Percentiles rank a stretch among this genome's conserved stretches.
phyloP scores from a whole-genome alignment of 2,888 invertebrate genomes.

The Drosophila pegasa region DNA sequence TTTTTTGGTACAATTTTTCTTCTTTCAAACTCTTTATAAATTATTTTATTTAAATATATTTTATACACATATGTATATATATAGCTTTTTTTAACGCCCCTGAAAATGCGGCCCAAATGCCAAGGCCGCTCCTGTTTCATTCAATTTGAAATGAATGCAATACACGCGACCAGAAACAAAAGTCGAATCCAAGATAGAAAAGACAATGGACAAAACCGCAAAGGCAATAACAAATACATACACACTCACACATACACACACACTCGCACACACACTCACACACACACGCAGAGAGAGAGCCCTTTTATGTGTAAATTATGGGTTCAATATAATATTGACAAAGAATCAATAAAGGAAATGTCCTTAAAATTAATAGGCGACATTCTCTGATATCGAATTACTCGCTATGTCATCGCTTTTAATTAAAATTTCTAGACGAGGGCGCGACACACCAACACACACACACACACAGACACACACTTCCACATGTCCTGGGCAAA shows the following conservation, averaged over 20 bases:
- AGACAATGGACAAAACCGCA: constrained; percentile 44
- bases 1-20: too few relatives aligned
- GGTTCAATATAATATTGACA: constrained; percentile 81
- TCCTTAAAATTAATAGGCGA: constrained; percentile 82
- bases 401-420: constrained; percentile 84
- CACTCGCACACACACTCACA: not conserved
- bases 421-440: constrained; percentile 82
- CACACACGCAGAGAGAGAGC: constrained; percentile 21
- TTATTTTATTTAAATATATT: too few relatives aligned
- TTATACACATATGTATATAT: too few relatives aligned
- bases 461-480: constrained; percentile 17
- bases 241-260: constrained; percentile 25
- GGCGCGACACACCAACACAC: constrained; percentile 51
- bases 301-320: constrained; percentile 81
- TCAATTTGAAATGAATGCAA: constrained; percentile 43
- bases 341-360: constrained; percentile 81
- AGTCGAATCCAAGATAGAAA: constrained; percentile 46
- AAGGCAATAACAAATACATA: constrained; percentile 6
- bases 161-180: constrained; percentile 53
- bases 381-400: constrained; percentile 82
- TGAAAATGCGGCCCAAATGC: not conserved
- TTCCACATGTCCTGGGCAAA: constrained; percentile 47
- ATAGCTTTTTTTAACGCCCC: not conserved
- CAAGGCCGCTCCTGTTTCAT: constrained; percentile 23
- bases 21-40: too few relatives aligned